Conservation (phyloP, 2,797 vertebrate genomes). For the Falco naumanni region DNA sequence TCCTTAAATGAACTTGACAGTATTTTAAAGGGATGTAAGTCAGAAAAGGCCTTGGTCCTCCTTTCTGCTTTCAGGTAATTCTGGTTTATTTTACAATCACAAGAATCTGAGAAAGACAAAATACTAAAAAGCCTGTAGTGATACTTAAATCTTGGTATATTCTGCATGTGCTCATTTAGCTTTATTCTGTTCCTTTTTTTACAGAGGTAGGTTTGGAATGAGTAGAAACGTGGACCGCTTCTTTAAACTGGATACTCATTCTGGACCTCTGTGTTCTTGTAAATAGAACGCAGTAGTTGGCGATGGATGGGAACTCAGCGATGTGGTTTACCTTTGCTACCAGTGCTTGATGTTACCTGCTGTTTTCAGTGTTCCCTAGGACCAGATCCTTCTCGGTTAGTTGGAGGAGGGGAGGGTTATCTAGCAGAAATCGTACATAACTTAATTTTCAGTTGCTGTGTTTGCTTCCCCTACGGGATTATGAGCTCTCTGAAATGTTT, state of each 20-base stretch:
- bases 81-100: not conserved
- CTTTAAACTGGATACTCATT: not conserved
- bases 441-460: slow-evolving; percentile 9
- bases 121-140: not conserved
- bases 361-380: not conserved
- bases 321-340: not conserved
- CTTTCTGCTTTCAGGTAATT: not conserved
- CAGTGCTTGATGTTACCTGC: not conserved
- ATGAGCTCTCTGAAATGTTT: not conserved
- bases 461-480: not conserved
- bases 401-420: not conserved
- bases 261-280: not conserved
- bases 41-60: not conserved
- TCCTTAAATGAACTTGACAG: not conserved
- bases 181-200: not conserved
- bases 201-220: not conserved
- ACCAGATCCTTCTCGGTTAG: not conserved
- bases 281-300: not conserved
- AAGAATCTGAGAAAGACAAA: not conserved
- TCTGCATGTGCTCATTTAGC: not conserved
- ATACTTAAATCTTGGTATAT: not conserved
- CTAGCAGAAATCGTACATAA: not conserved
- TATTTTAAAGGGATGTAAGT: not conserved
- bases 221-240: not conserved
- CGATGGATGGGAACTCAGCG: not conserved